Percentiles rank a stretch among this genome's conserved stretches.
Conservation (phyloP, 1,140 invertebrate species). For the Solenopsis fugax region DNA sequence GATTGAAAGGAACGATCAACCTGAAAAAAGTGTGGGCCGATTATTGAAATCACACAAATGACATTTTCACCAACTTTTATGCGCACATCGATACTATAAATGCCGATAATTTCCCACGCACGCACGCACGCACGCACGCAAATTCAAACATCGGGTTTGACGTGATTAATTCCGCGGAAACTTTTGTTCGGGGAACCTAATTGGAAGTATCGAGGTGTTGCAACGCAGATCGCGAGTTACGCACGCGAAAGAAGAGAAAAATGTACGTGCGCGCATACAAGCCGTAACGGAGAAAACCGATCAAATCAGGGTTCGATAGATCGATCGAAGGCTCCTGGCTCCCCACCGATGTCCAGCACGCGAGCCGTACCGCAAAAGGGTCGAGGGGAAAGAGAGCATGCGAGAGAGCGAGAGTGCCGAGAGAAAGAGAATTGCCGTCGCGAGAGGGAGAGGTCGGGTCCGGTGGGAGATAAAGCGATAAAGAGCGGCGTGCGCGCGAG, state of each 20-base stretch:
- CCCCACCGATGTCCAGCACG: constrained; percentile 77
- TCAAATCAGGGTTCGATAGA: constrained; percentile 76
- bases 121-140: not conserved
- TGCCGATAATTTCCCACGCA: not conserved
- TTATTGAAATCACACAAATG: constrained; percentile 3
- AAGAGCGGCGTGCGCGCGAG: constrained; percentile 69
- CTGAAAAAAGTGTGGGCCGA: not conserved
- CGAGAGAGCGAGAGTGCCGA: constrained; percentile 55
- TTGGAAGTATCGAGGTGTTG: constrained; percentile 47
- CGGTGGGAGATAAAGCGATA: constrained; percentile 80
- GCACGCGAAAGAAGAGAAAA: constrained; percentile 53
- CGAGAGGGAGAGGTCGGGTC: constrained; percentile 65
- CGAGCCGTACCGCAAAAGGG: constrained; percentile 78
- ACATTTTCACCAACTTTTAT: constrained; percentile 3
- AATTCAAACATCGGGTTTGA: constrained; percentile 30
- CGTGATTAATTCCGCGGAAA: constrained; percentile 50
- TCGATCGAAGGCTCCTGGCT: constrained; percentile 65
- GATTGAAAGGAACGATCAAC: not conserved
- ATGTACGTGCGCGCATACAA: constrained; percentile 12
- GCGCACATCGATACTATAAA: too few relatives aligned
- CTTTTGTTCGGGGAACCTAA: constrained; percentile 36
- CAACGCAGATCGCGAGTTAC: constrained; percentile 50
- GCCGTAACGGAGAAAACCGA: constrained; percentile 49
- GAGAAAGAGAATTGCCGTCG: constrained; percentile 65
- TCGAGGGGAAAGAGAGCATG: constrained; percentile 71